A percentile compares a stretch with the other conserved stretches of the same genome.
Evolutionary conservation across 30 jellyfish, hydroid and myxozoan species (phyloP).

Genomic region (Hydra vulgaris): DNA sequence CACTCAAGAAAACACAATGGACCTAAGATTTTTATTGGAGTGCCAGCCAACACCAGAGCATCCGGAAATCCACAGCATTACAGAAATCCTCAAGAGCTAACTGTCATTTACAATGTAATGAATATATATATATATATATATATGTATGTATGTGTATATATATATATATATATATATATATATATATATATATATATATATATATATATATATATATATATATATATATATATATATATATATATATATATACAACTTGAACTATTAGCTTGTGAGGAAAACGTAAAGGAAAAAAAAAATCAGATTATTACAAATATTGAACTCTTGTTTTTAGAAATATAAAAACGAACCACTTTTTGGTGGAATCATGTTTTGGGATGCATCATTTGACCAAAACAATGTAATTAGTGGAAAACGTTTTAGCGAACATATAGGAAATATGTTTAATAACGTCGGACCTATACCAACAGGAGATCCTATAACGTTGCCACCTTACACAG

Average conservation of each 20-base stretch:
- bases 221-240: too few species aligned
- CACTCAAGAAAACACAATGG: slow-evolving; percentile 60
- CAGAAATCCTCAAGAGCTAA: slow-evolving; percentile 64
- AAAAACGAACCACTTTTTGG: slow-evolving; percentile 92
- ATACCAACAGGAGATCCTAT: slow-evolving; percentile 69
- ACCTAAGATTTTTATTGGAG: slow-evolving; percentile 84
- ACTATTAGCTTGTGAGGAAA: too few species aligned
- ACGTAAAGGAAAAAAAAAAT: too few species aligned
- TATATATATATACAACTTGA: too few species aligned
- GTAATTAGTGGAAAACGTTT: slow-evolving; percentile 74
- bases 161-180: too few species aligned
- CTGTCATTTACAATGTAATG: slow-evolving; percentile 59
- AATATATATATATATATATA: neutral
- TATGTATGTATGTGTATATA: neutral
- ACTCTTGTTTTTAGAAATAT: too few species aligned
- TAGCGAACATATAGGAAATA: slow-evolving; percentile 73
- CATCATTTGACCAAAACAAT: slow-evolving; percentile 95
- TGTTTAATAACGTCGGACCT: slow-evolving; percentile 66
- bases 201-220: too few species aligned
- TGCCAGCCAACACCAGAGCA: slow-evolving; percentile 91
- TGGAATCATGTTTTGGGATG: slow-evolving; percentile 98
- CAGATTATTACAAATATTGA: too few species aligned
- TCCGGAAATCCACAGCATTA: slow-evolving; percentile 85
- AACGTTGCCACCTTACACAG: slow-evolving; percentile 76
- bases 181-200: too few species aligned